Base-by-base conservation (phyloP, 2,888 invertebrate species). In the Tricholauxania praeusta region DNA sequence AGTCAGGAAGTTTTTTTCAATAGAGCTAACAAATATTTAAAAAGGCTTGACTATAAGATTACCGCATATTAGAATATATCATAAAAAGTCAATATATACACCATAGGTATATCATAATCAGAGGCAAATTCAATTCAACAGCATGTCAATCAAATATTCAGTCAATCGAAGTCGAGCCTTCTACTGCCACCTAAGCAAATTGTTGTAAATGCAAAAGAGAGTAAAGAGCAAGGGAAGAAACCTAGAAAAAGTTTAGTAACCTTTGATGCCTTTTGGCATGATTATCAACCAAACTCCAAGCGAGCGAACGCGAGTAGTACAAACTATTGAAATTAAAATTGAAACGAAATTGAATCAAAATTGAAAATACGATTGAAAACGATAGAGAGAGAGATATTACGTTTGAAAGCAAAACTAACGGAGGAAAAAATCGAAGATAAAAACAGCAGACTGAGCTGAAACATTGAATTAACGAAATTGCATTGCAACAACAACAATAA, bases 201-300 rank as follows among this genome's bases (percentile, higher is more conserved):
- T 39, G 10, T 39, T 39, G 39, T 39, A 39, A 39, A 7, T 10
- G 39, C 10, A 10, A 10, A 39, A 39, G 7, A 39, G 39, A 39
- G 39, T 39, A 39, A 1, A 5, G 39, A 10, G 10, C 7, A 39
- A 39, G 10, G 39, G 28, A 28, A 19, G 57, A 57, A 59, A 52
- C 75, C 78, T 71, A 75, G 75, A 80, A 79, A 80, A 77, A 79
- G 83, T 82, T 81, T 80, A 83, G 78, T 81, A 79, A 83, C 82
- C 82, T 80, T 79, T 28, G 4, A 28, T 28, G 28, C 2, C 28
- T 28, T 2, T 28, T 79, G 78, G 76, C 78, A 77, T 66, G 73
- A 74, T 72, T 76, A 73, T 76, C 72, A 70, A 73, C 12, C 32
- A 15, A 68, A 47, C 39, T 53, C 17, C 22, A 12, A 60, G 12